A percentile compares a stretch with the other conserved stretches of the same genome.
Evolutionary conservation across 2,797 vertebrate species (phyloP).

Genomic region (Psittacula echo): DNA sequence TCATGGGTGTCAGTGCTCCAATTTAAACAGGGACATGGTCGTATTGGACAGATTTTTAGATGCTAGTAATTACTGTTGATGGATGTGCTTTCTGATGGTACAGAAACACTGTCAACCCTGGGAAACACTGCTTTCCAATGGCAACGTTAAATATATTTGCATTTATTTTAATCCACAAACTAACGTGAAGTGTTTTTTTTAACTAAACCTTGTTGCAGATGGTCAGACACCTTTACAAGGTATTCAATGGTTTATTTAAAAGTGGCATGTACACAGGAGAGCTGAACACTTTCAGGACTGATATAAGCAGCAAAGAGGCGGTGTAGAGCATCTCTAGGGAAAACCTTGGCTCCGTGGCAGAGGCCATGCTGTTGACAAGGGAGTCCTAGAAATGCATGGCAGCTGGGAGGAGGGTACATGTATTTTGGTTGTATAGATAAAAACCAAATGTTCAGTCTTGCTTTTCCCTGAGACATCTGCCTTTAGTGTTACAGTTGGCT

Average conservation of each 20-base stretch:
- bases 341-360: not conserved
- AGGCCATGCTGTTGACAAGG: not conserved
- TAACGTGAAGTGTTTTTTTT: not conserved
- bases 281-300: not conserved
- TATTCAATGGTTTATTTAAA: constrained; percentile 18
- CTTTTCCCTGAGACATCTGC: constrained; percentile 38
- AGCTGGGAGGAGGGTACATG: fast-evolving
- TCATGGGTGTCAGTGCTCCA: not conserved
- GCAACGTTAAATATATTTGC: not conserved
- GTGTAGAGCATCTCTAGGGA: not conserved
- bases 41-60: not conserved
- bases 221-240: not conserved
- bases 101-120: not conserved
- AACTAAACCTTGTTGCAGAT: not conserved
- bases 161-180: not conserved
- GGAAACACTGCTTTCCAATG: fast-evolving
- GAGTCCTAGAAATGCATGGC: not conserved
- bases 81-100: not conserved
- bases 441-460: not conserved
- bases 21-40: not conserved
- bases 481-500: not conserved
- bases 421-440: not conserved
- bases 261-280: not conserved
- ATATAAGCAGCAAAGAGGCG: fast-evolving
- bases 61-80: not conserved